A percentile compares a stretch with the other conserved stretches of the same genome.
Conservation (phyloP, 2,888 invertebrate species). For the Nomada flava region DNA sequence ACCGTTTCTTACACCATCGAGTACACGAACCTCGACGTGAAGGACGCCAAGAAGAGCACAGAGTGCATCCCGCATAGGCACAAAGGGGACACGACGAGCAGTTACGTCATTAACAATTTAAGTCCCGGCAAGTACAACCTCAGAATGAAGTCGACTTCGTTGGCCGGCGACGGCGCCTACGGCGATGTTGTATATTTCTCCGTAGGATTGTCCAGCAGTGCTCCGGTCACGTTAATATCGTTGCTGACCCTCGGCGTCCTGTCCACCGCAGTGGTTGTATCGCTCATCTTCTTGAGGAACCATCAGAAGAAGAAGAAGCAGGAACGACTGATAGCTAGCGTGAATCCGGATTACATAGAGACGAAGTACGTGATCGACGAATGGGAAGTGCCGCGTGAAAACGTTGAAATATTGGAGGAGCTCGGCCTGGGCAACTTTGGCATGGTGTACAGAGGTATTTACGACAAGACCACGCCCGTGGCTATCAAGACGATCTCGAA, state of each 20-base stretch:
- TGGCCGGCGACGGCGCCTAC: conserved; percentile 86
- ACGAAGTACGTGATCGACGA: conserved; percentile 87
- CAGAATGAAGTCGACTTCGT: conserved; percentile 86
- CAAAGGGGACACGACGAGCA: conserved; percentile 67
- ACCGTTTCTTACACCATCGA: conserved; percentile 88
- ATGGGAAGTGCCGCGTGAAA: conserved; percentile 89
- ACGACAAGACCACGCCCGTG: conserved; percentile 83
- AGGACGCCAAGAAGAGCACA: conserved; percentile 79
- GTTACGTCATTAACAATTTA: conserved; percentile 80
- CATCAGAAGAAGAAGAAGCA: conserved; percentile 79
- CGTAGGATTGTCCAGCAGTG: conserved; percentile 66
- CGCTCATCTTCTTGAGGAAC: conserved; percentile 77
- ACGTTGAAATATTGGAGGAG: conserved; percentile 85
- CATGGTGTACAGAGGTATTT: conserved; percentile 88
- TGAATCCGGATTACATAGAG: conserved; percentile 89
- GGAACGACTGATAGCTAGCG: conserved; percentile 85
- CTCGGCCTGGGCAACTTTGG: conserved; percentile 91
- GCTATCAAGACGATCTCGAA: conserved; percentile 89
- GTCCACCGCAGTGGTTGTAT: conserved; percentile 49
- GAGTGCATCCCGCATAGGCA: conserved; percentile 85
- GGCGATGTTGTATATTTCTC: conserved; percentile 74
- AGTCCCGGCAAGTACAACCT: conserved; percentile 87
- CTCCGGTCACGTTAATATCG: conserved; percentile 58
- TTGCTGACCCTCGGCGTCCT: conserved; percentile 70
- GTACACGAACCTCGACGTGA: conserved; percentile 83